Conservation (phyloP, 2,113 vertebrate species). For the Notechis scutatus region DNA sequence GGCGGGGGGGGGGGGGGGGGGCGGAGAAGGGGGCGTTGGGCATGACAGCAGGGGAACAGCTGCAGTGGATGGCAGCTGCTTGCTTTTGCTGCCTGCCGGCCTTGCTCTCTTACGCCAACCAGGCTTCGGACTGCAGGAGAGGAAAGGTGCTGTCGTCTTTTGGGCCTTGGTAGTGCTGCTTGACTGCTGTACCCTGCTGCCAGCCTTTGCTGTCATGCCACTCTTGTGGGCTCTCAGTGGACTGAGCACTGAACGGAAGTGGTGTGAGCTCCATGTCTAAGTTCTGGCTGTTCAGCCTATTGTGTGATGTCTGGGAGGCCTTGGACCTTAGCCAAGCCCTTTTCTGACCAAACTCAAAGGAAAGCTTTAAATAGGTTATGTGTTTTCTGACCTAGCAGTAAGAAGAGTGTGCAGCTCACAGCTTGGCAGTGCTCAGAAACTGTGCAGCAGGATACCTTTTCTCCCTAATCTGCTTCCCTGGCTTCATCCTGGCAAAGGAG, state of each 20-base stretch:
- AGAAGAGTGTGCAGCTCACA: background rate
- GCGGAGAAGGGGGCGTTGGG: background rate
- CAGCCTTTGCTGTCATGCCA: background rate
- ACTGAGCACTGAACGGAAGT: background rate
- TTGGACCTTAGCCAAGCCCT: background rate
- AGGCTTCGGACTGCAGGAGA: background rate
- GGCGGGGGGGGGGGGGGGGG: background rate
- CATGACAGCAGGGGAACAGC: background rate
- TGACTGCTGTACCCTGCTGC: background rate
- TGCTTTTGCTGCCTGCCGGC: background rate
- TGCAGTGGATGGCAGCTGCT: background rate
- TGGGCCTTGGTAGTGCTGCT: too few species aligned
- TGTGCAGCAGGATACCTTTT: background rate
- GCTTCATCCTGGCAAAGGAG: background rate
- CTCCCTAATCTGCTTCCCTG: background rate
- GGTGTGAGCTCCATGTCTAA: background rate
- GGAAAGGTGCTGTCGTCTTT: background rate
- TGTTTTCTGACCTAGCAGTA: too few species aligned
- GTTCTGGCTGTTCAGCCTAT: background rate
- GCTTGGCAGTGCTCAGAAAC: background rate
- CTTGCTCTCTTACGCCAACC: background rate
- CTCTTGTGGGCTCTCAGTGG: background rate
- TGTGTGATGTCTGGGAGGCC: background rate
- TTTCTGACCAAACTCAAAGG: background rate
- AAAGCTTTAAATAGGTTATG: background rate